phyloP scores from a whole-genome alignment of 1,140 invertebrate genomes.

The Melanaphis sacchari region DNA sequence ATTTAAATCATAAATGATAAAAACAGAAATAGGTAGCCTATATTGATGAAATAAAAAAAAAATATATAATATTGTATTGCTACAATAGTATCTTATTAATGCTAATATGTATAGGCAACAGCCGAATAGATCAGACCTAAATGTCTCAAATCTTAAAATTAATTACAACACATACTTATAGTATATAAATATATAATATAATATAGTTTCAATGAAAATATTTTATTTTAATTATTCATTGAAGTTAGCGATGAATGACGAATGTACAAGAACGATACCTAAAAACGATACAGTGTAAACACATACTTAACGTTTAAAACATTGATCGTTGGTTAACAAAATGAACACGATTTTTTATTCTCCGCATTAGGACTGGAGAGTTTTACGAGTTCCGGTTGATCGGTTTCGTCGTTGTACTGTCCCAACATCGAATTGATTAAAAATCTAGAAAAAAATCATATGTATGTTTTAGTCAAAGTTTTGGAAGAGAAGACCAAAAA shows the following conservation, averaged over 20 bases:
- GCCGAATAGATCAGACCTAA: neutral
- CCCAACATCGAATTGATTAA: constrained; percentile 52
- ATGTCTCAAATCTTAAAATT: neutral
- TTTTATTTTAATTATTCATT: neutral
- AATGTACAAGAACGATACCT: neutral
- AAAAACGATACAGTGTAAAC: constrained; percentile 45
- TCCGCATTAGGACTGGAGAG: neutral
- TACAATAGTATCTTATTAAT: neutral
- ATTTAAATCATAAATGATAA: neutral
- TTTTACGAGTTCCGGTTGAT: constrained; percentile 34
- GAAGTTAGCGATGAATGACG: neutral
- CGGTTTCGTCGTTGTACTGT: constrained; percentile 3
- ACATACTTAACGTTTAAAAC: constrained; percentile 14
- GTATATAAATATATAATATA: neutral
- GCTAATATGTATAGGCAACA: neutral
- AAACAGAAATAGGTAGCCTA: neutral
- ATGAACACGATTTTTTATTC: constrained; percentile 33
- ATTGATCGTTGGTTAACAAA: constrained; percentile 38
- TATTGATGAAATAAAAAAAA: neutral
- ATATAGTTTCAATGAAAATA: neutral
- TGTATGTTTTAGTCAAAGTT: neutral
- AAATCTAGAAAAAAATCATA: constrained; percentile 24
- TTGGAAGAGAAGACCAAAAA: neutral
- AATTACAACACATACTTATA: neutral
- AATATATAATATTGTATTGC: neutral